These are phyloP conservation scores for Salvator merianae DNA, from an alignment of 2,113 vertebrate genomes.

Conservation along the genomic window DNA sequence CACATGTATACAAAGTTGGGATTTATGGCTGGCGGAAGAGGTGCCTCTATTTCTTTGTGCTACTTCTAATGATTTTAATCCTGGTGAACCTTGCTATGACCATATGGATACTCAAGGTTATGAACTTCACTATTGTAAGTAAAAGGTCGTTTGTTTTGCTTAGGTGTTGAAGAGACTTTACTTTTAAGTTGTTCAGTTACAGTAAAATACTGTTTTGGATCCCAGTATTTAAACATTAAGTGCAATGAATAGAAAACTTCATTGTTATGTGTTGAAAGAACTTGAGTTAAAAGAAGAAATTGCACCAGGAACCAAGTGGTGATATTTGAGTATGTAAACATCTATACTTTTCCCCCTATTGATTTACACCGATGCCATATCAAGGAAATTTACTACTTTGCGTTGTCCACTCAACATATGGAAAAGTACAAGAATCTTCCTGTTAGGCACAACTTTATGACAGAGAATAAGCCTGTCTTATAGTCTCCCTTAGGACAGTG, in stretches of 20 bases:
- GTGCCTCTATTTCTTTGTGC: slow-evolving; percentile 98
- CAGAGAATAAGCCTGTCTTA: accelerated
- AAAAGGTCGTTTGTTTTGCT: slow-evolving; percentile 33
- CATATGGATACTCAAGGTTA: slow-evolving; percentile 99
- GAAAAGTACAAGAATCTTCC: neutral
- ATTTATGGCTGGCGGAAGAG: slow-evolving; percentile 99
- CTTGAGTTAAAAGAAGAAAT: too few species aligned
- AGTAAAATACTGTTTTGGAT: neutral
- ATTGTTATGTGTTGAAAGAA: slow-evolving; percentile 21
- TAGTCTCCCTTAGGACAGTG: neutral
- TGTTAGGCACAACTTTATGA: neutral
- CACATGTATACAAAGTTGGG: slow-evolving; percentile 97
- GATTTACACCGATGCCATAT: neutral
- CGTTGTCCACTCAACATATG: neutral
- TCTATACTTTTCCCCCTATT: neutral
- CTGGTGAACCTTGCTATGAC: slow-evolving; percentile 98
- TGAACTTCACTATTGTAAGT: slow-evolving; percentile 99
- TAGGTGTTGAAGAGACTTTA: slow-evolving; percentile 33
- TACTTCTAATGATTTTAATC: slow-evolving; percentile 98
- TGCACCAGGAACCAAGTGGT: neutral
- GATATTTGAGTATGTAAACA: neutral
- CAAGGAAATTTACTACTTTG: neutral
- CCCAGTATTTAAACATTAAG: neutral
- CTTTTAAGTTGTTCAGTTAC: neutral
- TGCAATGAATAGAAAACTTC: neutral